Conservation (phyloP, 2,888 invertebrate genomes). For the Mermis nigrescens region DNA sequence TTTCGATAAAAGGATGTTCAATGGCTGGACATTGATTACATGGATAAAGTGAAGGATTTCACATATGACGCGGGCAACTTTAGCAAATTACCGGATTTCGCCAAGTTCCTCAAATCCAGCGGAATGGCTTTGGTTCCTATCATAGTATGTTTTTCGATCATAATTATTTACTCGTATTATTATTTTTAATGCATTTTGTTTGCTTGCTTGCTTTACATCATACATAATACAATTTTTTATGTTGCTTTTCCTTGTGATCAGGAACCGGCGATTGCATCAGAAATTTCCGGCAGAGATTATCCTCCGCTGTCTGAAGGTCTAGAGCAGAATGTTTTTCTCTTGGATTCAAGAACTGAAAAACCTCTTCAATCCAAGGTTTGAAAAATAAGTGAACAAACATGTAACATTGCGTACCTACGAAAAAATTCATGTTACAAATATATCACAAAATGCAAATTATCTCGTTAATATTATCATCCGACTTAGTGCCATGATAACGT, state of each 20-base stretch:
- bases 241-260: too few relatives aligned
- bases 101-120: not conserved
- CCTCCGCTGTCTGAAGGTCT: conserved; percentile 1
- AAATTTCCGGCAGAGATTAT: not conserved
- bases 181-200: too few relatives aligned
- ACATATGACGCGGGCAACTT: conserved; percentile 48
- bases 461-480: too few relatives aligned
- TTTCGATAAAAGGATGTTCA: conserved; percentile 32
- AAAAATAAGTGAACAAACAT: not conserved
- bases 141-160: too few relatives aligned
- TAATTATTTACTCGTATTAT: too few relatives aligned
- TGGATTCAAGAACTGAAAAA: not conserved
- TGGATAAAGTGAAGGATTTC: conserved; percentile 54
- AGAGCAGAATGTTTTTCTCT: conserved; percentile 1
- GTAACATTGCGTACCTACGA: too few relatives aligned
- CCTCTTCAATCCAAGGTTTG: not conserved
- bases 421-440: too few relatives aligned
- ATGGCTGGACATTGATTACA: conserved; percentile 56
- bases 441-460: too few relatives aligned
- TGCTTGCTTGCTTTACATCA: too few relatives aligned
- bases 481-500: too few relatives aligned
- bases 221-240: not conserved
- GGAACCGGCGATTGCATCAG: not conserved
- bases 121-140: too few relatives aligned
- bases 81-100: conserved; percentile 42